Conservation (phyloP, 2,113 vertebrate species). For the Sander lucioperca region DNA sequence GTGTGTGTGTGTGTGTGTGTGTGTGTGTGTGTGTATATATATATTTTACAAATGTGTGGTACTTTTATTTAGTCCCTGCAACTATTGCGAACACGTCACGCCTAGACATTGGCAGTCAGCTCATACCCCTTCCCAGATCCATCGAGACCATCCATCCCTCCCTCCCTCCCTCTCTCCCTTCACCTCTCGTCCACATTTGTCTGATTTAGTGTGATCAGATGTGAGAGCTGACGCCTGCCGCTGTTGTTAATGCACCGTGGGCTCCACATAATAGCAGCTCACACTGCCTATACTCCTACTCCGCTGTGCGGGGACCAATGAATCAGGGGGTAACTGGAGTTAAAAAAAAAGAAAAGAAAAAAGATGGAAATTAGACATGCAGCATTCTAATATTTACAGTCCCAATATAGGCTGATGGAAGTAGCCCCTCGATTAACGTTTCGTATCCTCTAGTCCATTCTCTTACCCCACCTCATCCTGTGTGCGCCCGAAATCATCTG, state of each 20-base stretch:
- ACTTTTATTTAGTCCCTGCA: constrained; percentile 48
- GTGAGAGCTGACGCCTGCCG: constrained; percentile 93
- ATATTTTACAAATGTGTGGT: constrained; percentile 22
- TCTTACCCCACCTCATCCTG: not conserved
- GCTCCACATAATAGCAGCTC: constrained; percentile 88
- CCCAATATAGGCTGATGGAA: constrained; percentile 91
- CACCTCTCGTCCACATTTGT: constrained; percentile 95
- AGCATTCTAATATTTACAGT: constrained; percentile 94
- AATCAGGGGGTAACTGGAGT: constrained; percentile 90
- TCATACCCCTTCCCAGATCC: constrained; percentile 54
- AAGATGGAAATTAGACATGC: constrained; percentile 93
- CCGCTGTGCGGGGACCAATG: constrained; percentile 87
- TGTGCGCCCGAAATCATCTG: constrained; percentile 84
- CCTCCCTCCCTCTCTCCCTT: constrained; percentile 86
- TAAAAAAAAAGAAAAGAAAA: constrained; percentile 77
- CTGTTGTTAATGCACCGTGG: constrained; percentile 92
- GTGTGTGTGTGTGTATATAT: not conserved
- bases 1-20: not conserved
- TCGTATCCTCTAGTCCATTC: constrained; percentile 93
- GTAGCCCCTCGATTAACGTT: constrained; percentile 93
- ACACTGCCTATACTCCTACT: constrained; percentile 77
- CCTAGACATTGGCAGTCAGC: constrained; percentile 63
- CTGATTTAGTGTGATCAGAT: constrained; percentile 99
- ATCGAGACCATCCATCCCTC: constrained; percentile 64
- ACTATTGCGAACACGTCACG: constrained; percentile 24